These are phyloP conservation scores for Cheilosia impressa DNA, from an alignment of 2,888 invertebrate species.

Conservation along the genomic window DNA sequence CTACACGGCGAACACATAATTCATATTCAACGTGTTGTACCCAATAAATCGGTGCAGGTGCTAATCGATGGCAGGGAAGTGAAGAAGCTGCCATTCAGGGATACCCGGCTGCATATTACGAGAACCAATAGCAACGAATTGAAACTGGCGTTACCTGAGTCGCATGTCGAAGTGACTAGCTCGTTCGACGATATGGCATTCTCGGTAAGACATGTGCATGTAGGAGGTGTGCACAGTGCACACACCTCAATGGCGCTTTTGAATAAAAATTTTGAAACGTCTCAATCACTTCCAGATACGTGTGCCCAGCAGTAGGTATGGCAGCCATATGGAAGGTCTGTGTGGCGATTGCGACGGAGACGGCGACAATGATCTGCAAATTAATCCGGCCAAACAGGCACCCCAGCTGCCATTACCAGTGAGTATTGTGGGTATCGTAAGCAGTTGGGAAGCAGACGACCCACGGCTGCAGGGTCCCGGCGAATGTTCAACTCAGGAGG, in stretches of 20 bases:
- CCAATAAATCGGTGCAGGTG: conserved; percentile 80
- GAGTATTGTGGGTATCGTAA: conserved; percentile 79
- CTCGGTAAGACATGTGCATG: conserved; percentile 79
- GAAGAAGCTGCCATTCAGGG: conserved; percentile 84
- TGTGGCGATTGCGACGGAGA: conserved; percentile 90
- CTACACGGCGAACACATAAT: conserved; percentile 87
- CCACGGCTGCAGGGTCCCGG: conserved; percentile 84
- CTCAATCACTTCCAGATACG: conserved; percentile 83
- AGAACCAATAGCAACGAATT: conserved; percentile 87
- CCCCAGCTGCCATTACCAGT: background rate
- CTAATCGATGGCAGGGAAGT: conserved; percentile 82
- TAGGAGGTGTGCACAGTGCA: background rate
- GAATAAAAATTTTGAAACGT: conserved; percentile 35
- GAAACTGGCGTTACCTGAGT: conserved; percentile 86
- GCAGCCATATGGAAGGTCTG: conserved; percentile 90
- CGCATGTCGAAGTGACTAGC: conserved; percentile 88
- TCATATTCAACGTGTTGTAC: conserved; percentile 84
- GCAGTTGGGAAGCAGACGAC: conserved; percentile 86
- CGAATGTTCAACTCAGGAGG: conserved; percentile 84
- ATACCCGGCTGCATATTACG: conserved; percentile 86
- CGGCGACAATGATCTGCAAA: conserved; percentile 85
- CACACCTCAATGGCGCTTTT: background rate
- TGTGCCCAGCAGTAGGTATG: conserved; percentile 84
- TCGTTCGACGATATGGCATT: conserved; percentile 84
- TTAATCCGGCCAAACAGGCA: conserved; percentile 83